Evolutionary conservation across 2,113 vertebrate genomes (phyloP).

Genomic region (Nesoenas mayeri): DNA sequence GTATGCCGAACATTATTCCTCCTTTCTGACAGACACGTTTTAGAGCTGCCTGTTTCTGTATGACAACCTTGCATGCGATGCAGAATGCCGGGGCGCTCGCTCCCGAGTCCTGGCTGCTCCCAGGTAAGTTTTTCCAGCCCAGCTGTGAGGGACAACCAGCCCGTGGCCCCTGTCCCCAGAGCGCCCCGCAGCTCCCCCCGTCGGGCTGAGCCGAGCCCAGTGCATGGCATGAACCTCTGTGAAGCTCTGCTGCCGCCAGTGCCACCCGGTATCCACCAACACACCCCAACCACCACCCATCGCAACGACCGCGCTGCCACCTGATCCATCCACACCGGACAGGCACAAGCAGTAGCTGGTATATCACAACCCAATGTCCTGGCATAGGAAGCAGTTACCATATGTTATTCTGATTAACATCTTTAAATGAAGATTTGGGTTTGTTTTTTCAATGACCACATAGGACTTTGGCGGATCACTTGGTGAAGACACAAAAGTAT

Average conservation of each 20-base stretch:
- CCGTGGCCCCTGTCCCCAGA: neutral
- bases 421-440: neutral
- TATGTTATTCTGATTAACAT: neutral
- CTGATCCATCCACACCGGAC: neutral
- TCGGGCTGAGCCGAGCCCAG: neutral
- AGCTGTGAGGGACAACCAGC: neutral
- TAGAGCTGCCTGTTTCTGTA: slow-evolving; percentile 49
- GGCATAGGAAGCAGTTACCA: neutral
- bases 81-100: slow-evolving; percentile 23
- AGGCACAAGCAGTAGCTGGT: neutral
- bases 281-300: neutral
- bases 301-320: neutral
- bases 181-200: slow-evolving; percentile 22
- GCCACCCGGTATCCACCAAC: neutral
- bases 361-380: neutral
- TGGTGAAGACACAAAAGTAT: neutral
- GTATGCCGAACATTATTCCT: slow-evolving; percentile 76
- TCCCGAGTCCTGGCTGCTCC: neutral
- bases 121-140: slow-evolving; percentile 41
- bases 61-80: slow-evolving; percentile 57
- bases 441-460: neutral
- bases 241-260: neutral
- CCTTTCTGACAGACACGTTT: slow-evolving; percentile 40
- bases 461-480: neutral
- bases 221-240: slow-evolving; percentile 56